Evolutionary conservation across 2,888 invertebrate genomes (phyloP), one percentile per base, ranked within the genome.

Genomic region (Schizotus pectinicornis): DNA sequence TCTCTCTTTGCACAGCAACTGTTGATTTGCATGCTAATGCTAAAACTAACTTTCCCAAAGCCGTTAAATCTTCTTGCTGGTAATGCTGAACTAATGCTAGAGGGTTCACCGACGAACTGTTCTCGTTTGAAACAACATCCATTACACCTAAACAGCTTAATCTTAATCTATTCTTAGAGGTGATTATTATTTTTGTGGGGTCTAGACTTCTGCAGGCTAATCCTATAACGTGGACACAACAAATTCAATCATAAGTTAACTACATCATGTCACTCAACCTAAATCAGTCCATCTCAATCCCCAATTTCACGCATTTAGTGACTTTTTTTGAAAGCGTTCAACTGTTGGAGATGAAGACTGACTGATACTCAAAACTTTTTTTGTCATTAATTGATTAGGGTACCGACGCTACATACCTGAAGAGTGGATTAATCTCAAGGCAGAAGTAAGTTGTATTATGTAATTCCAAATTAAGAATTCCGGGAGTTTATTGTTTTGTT

Each of bases 381-480:
- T 3, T 9, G n/a, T 39, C 9, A 39, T 39, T 13, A 33, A 33
- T 30, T 6, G 36, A 34, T 7, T 8, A 12, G 8, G 11, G 9
- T 14, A 50, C 33, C 1, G 3, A n/a, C 3, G 11, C 1, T 33
- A 56, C 42, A 60, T 63, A 74, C 74, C 75, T 32, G 86, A 84
- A 34, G 83, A 88, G 81, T 99, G 98, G 67, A 98, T 92, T 57
- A 92, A 89, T 54, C 98, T 85, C 64, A 99, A 82, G 0, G 95
- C 98, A 2, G 96, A 94, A 31, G 95, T 95, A 64, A 99, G 83
- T 80, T 99, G 97, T 70, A 98, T 95, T 43, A 98, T 88, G 70
- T 96, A 91, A 68, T 92, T 92, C 98, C 98, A 99, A 65, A 99
- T 88, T 49, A 93, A 87, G 35, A 91, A 88, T 78, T 98, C 98